Evolutionary conservation across 2,113 vertebrate species (phyloP).

Genomic region (Cottus gobio): DNA sequence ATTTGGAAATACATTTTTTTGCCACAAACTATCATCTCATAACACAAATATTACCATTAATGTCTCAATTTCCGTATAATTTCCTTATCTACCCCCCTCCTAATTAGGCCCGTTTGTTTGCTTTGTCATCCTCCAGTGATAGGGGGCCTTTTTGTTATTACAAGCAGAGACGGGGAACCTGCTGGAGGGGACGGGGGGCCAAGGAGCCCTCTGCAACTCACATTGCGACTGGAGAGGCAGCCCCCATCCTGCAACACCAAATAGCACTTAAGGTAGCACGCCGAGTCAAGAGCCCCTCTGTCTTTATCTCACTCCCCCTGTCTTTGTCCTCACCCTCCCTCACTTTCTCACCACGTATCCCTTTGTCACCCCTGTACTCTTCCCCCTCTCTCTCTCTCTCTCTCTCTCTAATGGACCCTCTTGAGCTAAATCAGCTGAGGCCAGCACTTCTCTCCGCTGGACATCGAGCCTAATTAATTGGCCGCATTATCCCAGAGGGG

Average conservation of each 20-base stretch:
- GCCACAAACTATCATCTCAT: slow-evolving; percentile 60
- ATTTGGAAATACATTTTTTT: slow-evolving; percentile 66
- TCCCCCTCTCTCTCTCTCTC: slow-evolving; percentile 14
- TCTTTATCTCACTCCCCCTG: slow-evolving; percentile 26
- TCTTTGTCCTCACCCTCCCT: slow-evolving; percentile 15
- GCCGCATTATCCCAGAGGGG: slow-evolving; percentile 47
- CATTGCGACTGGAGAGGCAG: neutral
- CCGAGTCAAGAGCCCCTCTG: slow-evolving; percentile 47
- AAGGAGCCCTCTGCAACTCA: slow-evolving; percentile 15
- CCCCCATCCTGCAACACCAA: slow-evolving; percentile 24
- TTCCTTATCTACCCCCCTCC: slow-evolving; percentile 71
- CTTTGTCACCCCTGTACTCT: slow-evolving; percentile 14
- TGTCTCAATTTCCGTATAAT: slow-evolving; percentile 77
- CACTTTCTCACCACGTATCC: neutral
- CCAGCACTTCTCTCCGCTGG: slow-evolving; percentile 43
- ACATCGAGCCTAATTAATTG: slow-evolving; percentile 69
- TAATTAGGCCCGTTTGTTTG: slow-evolving; percentile 77
- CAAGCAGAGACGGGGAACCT: slow-evolving; percentile 54
- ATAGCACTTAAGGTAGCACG: slow-evolving; percentile 31
- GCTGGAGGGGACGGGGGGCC: slow-evolving; percentile 28
- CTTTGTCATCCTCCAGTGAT: slow-evolving; percentile 69
- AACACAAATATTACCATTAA: slow-evolving; percentile 76
- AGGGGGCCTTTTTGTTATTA: slow-evolving; percentile 63
- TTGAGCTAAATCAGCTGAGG: slow-evolving; percentile 57
- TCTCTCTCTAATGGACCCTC: slow-evolving; percentile 42